phyloP scores from a whole-genome alignment of 2,113 vertebrate species.

The Psettodes erumei region DNA sequence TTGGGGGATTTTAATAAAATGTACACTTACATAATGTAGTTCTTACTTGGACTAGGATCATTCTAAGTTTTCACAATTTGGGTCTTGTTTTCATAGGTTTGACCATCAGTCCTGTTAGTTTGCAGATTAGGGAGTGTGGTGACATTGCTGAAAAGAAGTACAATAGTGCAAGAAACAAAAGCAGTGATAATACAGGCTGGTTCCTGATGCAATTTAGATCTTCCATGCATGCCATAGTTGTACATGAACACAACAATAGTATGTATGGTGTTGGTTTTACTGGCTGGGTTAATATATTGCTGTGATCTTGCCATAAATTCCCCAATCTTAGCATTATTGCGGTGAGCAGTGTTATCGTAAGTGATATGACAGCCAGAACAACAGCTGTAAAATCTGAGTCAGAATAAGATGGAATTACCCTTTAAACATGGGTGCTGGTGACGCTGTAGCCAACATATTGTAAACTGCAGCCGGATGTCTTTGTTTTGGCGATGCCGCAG shows the following conservation, averaged over 20 bases:
- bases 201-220: conserved; percentile 6
- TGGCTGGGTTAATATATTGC: too few species aligned
- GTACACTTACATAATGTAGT: background rate
- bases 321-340: background rate
- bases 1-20: background rate
- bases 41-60: background rate
- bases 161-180: background rate
- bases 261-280: too few species aligned
- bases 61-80: background rate
- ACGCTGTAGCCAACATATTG: background rate
- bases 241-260: background rate
- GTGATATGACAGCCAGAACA: background rate
- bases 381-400: background rate
- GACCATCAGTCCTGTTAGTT: background rate
- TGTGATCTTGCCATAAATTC: background rate
- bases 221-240: background rate
- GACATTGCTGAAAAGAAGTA: background rate
- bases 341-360: background rate
- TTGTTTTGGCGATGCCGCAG: conserved; percentile 16
- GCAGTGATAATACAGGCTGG: background rate
- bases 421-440: conserved; percentile 20
- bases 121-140: background rate
- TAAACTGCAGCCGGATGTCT: conserved; percentile 27
- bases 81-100: background rate
- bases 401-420: conserved; percentile 7